A percentile compares a stretch with the other conserved stretches of the same genome.
Evolutionary conservation across 2,797 vertebrate genomes (phyloP).

Genomic region (Pelodytes ibericus): DNA sequence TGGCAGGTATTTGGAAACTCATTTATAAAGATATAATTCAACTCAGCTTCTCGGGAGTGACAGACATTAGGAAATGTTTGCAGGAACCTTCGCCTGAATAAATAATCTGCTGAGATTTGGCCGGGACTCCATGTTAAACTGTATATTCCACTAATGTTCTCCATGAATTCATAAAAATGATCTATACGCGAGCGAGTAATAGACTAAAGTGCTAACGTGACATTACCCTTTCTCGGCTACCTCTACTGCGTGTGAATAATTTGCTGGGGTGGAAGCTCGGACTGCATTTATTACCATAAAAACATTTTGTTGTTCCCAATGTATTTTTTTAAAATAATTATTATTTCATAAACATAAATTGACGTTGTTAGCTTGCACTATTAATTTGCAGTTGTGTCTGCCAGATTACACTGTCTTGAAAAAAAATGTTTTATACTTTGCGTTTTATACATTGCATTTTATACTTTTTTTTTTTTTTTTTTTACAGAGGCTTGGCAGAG

Average conservation of each 20-base stretch:
- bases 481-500: no score
- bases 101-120: constrained; percentile 40
- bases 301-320: constrained; percentile 34
- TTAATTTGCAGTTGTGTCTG: background rate
- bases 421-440: background rate
- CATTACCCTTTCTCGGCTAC: constrained; percentile 12
- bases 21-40: constrained; percentile 51
- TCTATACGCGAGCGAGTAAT: constrained; percentile 39
- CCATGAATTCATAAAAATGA: constrained; percentile 48
- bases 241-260: constrained; percentile 22
- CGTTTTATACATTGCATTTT: no score
- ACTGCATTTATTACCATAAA: constrained; percentile 17
- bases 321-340: background rate
- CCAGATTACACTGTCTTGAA: background rate
- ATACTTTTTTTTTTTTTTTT: no score
- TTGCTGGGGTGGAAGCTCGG: constrained; percentile 31
- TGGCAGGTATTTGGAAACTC: constrained; percentile 39
- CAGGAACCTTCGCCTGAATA: constrained; percentile 32
- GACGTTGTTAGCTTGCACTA: background rate
- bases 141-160: constrained; percentile 45
- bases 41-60: constrained; percentile 27
- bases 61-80: constrained; percentile 46
- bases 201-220: constrained; percentile 45
- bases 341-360: constrained; percentile 27
- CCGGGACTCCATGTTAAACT: constrained; percentile 12